phyloP scores from a whole-genome alignment of 2,888 invertebrate genomes.

The Caenorhabditis becei region DNA sequence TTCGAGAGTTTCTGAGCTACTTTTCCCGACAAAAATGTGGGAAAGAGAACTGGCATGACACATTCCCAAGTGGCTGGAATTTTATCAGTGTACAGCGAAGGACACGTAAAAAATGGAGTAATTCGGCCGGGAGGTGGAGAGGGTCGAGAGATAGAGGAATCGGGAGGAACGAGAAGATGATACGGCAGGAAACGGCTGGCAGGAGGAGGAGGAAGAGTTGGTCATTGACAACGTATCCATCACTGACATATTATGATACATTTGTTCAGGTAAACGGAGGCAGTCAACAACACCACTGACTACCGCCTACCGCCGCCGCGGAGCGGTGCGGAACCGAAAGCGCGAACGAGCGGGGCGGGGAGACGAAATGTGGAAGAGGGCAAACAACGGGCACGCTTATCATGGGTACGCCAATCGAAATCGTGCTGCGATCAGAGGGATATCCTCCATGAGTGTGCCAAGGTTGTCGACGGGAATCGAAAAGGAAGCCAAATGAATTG shows the following conservation, averaged over 20 bases:
- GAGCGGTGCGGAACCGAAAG: constrained; percentile 48
- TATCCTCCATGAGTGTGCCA: constrained; percentile 27
- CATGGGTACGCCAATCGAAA: constrained; percentile 25
- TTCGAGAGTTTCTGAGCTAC: neutral
- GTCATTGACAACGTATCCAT: constrained; percentile 34
- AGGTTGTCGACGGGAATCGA: constrained; percentile 5
- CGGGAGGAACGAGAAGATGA: constrained; percentile 12
- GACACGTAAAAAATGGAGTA: constrained; percentile 13
- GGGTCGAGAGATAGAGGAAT: constrained; percentile 16
- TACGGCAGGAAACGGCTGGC: constrained; percentile 22
- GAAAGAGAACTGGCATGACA: constrained; percentile 5
- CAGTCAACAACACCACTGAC: constrained; percentile 44
- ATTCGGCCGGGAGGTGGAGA: constrained; percentile 21
- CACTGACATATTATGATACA: constrained; percentile 49
- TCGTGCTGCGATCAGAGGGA: constrained; percentile 25
- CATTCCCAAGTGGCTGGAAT: constrained; percentile 21
- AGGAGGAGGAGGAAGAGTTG: neutral
- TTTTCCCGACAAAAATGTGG: neutral
- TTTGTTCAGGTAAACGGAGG: constrained; percentile 54
- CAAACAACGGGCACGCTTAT: constrained; percentile 35
- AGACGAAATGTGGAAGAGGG: constrained; percentile 32
- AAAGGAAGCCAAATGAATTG: neutral
- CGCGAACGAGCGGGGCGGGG: constrained; percentile 33
- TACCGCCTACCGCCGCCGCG: constrained; percentile 16
- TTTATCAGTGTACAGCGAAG: constrained; percentile 25